Base-by-base conservation (phyloP, 2,888 invertebrate genomes). In the Mythimna ferrago region DNA sequence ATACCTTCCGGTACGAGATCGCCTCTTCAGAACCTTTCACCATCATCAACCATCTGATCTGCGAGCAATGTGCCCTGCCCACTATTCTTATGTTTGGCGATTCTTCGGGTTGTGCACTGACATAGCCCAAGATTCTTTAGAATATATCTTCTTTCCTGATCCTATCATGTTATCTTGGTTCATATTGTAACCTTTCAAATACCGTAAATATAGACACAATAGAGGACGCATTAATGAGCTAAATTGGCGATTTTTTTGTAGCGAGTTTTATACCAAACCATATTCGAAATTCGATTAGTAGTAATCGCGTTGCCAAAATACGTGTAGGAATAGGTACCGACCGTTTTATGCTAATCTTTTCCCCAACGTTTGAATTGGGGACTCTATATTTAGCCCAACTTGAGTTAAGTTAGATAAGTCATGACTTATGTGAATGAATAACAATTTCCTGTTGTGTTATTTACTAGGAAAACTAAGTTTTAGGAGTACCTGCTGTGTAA, bases 261-360 rank as follows among this genome's bases (percentile, higher is more conserved):
- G 32, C 32, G 32, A 3, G 26, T 53, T 69, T 60, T 21, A 35
- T 44, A 48, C 19, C 14, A 71, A 0, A 19, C 21, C 21, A n/a
- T 16, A 64, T 26, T 60, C 2, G 1, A 10, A 38, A 57, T 26
- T 26, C 26, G 26, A 26, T 2, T 26, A 58, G 0, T 26, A 58
- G 1, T 41, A 48, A 54, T 51, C 7, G 21, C 26, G 10, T 48
- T 35, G 60, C 64, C 64, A 51, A 61, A 79, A 65, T 53, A 61
- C 62, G 11, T 14, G 14, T 32, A 14, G 19, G 11, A 19, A 32
- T 19, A 35, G 9, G 35, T 64, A 69, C 66, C 66, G 72, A 71
- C 51, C 6, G 38, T 51, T 64, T 54, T 67, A 78, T 73, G 73
- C 54, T 19, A 67, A 77, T 78, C 32, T 64, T 73, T 77, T 67